phyloP scores from a whole-genome alignment of 1,140 invertebrate genomes.

The Platyscapa corneri region DNA sequence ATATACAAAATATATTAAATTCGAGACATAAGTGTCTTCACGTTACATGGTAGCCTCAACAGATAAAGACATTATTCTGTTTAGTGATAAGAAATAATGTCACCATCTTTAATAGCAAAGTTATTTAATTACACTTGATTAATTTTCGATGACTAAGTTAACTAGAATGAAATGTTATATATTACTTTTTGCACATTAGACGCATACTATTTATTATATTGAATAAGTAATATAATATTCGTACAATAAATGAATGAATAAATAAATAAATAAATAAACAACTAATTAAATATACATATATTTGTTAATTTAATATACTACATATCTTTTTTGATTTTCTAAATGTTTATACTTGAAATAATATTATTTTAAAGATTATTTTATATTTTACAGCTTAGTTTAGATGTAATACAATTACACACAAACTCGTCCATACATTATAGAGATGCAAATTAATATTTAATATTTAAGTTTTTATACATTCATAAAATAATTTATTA shows the following conservation, averaged over 20 bases:
- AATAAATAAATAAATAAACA: too few species aligned
- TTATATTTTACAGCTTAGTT: not conserved
- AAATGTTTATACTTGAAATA: not conserved
- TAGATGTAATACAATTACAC: not conserved
- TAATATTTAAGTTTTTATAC: too few species aligned
- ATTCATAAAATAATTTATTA: too few species aligned
- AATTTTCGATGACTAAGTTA: conserved; percentile 11
- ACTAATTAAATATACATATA: too few species aligned
- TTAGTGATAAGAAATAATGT: conserved; percentile 6
- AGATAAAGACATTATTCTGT: not conserved
- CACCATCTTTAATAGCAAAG: conserved; percentile 7
- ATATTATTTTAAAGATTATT: not conserved
- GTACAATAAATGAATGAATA: not conserved
- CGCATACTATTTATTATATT: not conserved
- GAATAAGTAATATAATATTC: not conserved
- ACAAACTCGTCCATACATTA: not conserved
- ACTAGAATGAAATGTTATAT: not conserved
- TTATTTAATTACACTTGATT: conserved; percentile 9
- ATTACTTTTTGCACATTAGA: not conserved
- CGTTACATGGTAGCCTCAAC: not conserved
- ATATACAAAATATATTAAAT: not conserved
- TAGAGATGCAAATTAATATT: too few species aligned
- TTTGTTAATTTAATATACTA: too few species aligned
- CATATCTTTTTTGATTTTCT: not conserved
- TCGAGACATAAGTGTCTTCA: not conserved